These are phyloP conservation scores for Noctua comes DNA, from an alignment of 2,888 invertebrate genomes.

Conservation along the genomic window DNA sequence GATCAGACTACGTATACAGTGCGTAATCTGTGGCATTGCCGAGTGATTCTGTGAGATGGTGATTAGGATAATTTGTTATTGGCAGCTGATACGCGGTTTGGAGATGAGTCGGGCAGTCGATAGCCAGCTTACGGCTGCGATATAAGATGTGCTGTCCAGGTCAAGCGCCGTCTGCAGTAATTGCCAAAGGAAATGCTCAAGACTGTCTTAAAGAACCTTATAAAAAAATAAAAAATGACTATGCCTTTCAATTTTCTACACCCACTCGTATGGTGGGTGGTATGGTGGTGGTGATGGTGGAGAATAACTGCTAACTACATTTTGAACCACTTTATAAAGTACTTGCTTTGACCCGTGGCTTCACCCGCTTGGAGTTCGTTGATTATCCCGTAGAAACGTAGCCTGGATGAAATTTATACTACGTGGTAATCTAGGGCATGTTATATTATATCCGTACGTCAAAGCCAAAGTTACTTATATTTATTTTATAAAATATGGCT, in stretches of 20 bases:
- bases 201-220: neutral
- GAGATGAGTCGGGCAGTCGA: neutral
- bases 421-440: too few relatives aligned
- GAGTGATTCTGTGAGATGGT: neutral
- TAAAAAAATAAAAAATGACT: neutral
- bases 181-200: neutral
- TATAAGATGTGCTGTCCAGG: neutral
- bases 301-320: neutral
- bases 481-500: too few relatives aligned
- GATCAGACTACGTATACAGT: slow-evolving; percentile 18
- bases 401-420: too few relatives aligned
- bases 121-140: neutral
- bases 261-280: too few relatives aligned
- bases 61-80: slow-evolving; percentile 11
- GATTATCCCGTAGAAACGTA: too few relatives aligned
- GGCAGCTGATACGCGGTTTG: neutral
- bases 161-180: neutral
- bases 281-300: too few relatives aligned
- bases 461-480: too few relatives aligned
- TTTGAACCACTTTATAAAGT: neutral
- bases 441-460: too few relatives aligned
- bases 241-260: neutral
- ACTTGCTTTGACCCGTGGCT: too few relatives aligned
- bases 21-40: slow-evolving; percentile 16
- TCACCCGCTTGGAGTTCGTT: too few relatives aligned